Evolutionary conservation across 2,113 vertebrate genomes (phyloP), one percentile per base, ranked within the genome.

Genomic region (Microcebus ravelobensis): DNA sequence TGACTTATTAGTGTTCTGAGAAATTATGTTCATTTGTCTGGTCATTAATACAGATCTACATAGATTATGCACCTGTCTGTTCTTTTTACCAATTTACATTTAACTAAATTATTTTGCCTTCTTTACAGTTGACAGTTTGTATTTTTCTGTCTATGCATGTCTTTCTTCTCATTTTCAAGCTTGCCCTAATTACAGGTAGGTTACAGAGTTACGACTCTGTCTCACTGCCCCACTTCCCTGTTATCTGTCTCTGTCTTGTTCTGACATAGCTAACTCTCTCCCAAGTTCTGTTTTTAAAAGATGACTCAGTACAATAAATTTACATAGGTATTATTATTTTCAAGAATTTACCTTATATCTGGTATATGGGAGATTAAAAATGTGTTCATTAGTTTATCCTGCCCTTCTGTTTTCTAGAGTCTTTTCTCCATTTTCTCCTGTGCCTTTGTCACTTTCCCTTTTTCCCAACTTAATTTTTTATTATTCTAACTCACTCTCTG

Each of bases 21-120:
- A 96, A 90, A 50, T 59, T 34, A 48, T 34, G 57, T 70, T 84
- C 67, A 13, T 68, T 84, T 92, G 65, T 77, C 39, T 81, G 76
- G 14, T 81, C 57, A 94, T 80, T 95, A 87, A 93, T 50, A 90
- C 20, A 96, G 85, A 92, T 88, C 91, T 92, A 61, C 36, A 84
- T 93, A 88, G 92, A 95, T 83, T 89, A 93, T 83, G 50, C 7
- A 95, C 42, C 61, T 94, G 13, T n/a, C 31, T 86, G 67, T 86
- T 94, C n/a, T 70, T 94, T 86, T 95, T 31, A 90, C 29, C 45
- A 91, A 81, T 87, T 83, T 67, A n/a, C 31, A 90, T 67, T 89
- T 81, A 68, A 76, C n/a, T 34, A 73, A 86, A 74, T 82, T 7
- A 74, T 67, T 95, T 71, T 67, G 11, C 29, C 86, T 67, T 94